Evolutionary conservation across 2,888 invertebrate species (phyloP), one percentile per base, ranked within the genome.

Genomic region (Hypena proboscidalis): DNA sequence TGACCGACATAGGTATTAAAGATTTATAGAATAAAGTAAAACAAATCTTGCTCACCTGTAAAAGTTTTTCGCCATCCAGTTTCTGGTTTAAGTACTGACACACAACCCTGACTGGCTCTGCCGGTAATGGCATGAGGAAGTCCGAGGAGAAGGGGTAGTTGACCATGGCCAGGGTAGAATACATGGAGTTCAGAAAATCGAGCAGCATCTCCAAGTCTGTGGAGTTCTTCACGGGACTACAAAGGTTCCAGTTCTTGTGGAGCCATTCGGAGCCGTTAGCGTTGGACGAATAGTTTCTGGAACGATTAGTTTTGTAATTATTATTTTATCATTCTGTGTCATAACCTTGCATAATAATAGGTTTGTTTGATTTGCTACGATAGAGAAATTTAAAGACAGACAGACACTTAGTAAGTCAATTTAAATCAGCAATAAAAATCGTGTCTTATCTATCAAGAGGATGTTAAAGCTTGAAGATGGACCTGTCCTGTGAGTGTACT

Each of bases 91-190:
- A 70, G 58, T 92, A 91, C 44, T 89, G 87, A 68, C 95, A 95
- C 53, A 93, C 92, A 19, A 88, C 89, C 26, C 92, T 85, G 17
- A 99, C 95, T 0, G 99, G 99, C 83, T 96, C 92, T 0, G 94
- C 97, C 0, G 99, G 98, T 13, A 99, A 75, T 0, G 95, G 94
- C 31, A 93, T 92, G 33, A 99, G 85, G 80, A 99, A 99, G 67
- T 94, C 93, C 0, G 95, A 93, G 0, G 95, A 87, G 77, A 98
- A 99, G 0, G 99, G 99, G 82, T 99, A 99, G 87, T 99, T 96
- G 8, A 95, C 95, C 98, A 99, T 99, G 0, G 98, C 98, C 53
- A 98, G 80, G 66, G 95, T 95, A 4, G 92, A 93, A 77, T 96
- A 97, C 57, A 96, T 92, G 48, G 94, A 93, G 19, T 84, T 74